Percentiles rank a stretch among this genome's conserved stretches.
These are phyloP conservation scores for Champsocephalus gunnari DNA, from an alignment of 2,797 vertebrate species.

Conservation along the genomic window DNA sequence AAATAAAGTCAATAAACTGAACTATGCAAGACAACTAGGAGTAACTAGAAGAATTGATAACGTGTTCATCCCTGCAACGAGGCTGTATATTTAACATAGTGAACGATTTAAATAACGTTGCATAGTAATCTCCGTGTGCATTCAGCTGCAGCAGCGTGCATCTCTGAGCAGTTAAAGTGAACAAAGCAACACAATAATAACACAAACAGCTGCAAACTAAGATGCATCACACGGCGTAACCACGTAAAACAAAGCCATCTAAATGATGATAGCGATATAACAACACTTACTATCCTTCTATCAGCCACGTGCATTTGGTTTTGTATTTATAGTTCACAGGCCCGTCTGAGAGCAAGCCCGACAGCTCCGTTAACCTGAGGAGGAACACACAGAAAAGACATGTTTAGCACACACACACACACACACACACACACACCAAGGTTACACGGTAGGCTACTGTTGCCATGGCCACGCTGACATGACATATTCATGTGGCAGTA, in stretches of 20 bases:
- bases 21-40: too few relatives aligned
- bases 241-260: constrained; percentile 21
- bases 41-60: too few relatives aligned
- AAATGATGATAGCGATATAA: not conserved
- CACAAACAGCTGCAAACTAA: not conserved
- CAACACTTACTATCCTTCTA: constrained; percentile 87
- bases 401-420: too few relatives aligned
- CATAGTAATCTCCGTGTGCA: not conserved
- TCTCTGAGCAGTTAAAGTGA: not conserved
- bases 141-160: not conserved
- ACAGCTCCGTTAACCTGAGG: constrained; percentile 90
- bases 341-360: constrained; percentile 92
- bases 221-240: constrained; percentile 2
- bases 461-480: constrained; percentile 52
- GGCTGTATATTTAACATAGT: too few relatives aligned
- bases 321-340: constrained; percentile 97
- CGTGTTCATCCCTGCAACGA: too few relatives aligned
- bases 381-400: not conserved
- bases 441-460: constrained; percentile 14
- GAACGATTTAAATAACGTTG: too few relatives aligned
- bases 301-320: constrained; percentile 96
- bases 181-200: constrained; percentile 18
- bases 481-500: constrained; percentile 32
- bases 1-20: too few relatives aligned
- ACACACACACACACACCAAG: not conserved